Evolutionary conservation across 2,797 vertebrate genomes (phyloP), one percentile per base, ranked within the genome.

Genomic region (Enoplosus armatus): DNA sequence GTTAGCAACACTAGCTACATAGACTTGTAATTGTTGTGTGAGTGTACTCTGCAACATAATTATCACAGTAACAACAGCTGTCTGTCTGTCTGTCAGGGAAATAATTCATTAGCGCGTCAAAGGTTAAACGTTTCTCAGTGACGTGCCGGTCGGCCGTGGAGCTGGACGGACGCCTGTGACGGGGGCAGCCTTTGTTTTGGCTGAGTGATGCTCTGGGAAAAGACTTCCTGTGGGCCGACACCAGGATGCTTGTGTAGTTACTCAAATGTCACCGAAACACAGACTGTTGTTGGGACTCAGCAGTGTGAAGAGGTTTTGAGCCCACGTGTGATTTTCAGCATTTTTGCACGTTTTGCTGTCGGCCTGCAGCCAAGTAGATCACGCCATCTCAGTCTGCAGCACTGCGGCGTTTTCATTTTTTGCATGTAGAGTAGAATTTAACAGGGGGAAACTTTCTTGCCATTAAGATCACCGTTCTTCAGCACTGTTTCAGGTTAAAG

Each of bases 201-300:
- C 63, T 18, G 26, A 60, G 62, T 51, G 39, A 47, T 8, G 24
- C 55, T 26, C 53, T 81, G 79, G 75, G 59, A 82, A 63, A 73
- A 65, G 72, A 58, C 80, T 79, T 61, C 43, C 70, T 16, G 85
- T 86, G 78, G 82, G 85, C 64, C 15, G 67, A 43, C 31, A 0
- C 11, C 7, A 33, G 79, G 72, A 88, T 88, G 76, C 71, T 47
- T 80, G 68, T 35, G 55, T 26, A 60, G 39, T 85, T 77, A 50
- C 50, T 83, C 85, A 86, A 56, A 78, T 85, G 82, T 82, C 87
- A 86, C 41, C 1, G 61, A 82, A 61, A 82, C 59, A 73, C 74
- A 56, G 75, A 15, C 55, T 27, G 66, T 20, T 72, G 77, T 69
- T 70, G 47, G 50, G 35, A 14, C n/a, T 22, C 70, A 8, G 68